phyloP scores from a whole-genome alignment of 1,140 invertebrate genomes.

The Bursaphelenchus mucronatus region DNA sequence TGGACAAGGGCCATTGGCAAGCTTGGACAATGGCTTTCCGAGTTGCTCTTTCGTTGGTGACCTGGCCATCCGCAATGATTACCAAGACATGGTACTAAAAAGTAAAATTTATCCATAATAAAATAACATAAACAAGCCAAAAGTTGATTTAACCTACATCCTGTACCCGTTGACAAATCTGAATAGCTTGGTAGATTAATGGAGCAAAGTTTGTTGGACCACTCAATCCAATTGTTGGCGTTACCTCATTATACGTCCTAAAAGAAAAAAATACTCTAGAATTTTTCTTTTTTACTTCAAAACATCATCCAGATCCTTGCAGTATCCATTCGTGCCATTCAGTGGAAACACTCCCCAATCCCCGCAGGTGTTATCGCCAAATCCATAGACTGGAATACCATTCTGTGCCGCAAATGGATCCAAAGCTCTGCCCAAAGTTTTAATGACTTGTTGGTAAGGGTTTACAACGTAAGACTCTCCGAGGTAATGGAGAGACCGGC shows the following conservation, averaged over 20 bases:
- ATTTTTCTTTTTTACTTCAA: constrained; percentile 44
- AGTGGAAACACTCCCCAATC: constrained; percentile 64
- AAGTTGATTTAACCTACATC: constrained; percentile 42
- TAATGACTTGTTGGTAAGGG: constrained; percentile 61
- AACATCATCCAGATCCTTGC: constrained; percentile 63
- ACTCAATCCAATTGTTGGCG: constrained; percentile 60
- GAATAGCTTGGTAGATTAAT: constrained; percentile 63
- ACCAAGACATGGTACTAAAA: constrained; percentile 65
- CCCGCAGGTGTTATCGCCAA: constrained; percentile 63
- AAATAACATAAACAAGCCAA: constrained; percentile 16
- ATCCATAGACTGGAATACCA: constrained; percentile 64
- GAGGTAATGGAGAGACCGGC: constrained; percentile 62
- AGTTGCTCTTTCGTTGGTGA: constrained; percentile 63
- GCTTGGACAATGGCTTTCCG: constrained; percentile 65
- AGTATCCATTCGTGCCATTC: constrained; percentile 51
- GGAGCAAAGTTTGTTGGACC: constrained; percentile 65
- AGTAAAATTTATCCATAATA: not conserved
- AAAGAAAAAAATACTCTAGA: constrained; percentile 18
- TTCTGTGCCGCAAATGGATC: constrained; percentile 62
- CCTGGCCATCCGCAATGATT: constrained; percentile 66
- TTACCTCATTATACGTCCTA: constrained; percentile 58
- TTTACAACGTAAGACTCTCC: constrained; percentile 57
- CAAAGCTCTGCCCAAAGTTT: constrained; percentile 64
- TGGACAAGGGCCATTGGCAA: constrained; percentile 65
- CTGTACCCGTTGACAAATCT: constrained; percentile 61